These are phyloP conservation scores for Odontomyia ornata DNA, from an alignment of 2,888 invertebrate species.

Conservation along the genomic window DNA sequence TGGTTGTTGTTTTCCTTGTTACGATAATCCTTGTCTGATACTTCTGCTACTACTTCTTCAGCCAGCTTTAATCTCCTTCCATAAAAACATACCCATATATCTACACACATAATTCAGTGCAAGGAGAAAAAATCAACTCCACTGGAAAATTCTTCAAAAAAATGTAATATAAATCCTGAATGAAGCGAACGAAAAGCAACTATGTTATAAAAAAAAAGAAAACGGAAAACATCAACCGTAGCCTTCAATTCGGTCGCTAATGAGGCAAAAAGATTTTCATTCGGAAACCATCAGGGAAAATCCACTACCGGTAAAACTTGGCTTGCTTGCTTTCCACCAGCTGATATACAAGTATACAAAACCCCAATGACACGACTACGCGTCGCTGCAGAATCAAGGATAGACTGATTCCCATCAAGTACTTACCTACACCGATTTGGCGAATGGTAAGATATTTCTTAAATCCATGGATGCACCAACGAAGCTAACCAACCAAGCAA, in stretches of 20 bases:
- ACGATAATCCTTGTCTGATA: conserved; percentile 34
- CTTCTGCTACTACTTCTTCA: conserved; percentile 38
- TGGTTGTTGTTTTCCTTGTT: conserved; percentile 13
- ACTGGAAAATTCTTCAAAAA: conserved; percentile 43
- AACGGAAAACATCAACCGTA: conserved; percentile 29
- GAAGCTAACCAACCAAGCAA: not conserved
- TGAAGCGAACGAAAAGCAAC: conserved; percentile 24
- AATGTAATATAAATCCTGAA: conserved; percentile 43
- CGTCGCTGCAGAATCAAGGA: not conserved
- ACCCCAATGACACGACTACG: conserved; percentile 2
- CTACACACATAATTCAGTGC: conserved; percentile 24
- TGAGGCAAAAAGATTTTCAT: conserved; percentile 51
- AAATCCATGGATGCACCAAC: not conserved
- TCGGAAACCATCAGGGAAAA: conserved; percentile 49
- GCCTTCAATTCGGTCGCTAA: conserved; percentile 51
- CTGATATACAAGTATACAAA: conserved; percentile 12
- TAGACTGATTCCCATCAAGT: not conserved
- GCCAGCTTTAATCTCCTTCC: conserved; percentile 44
- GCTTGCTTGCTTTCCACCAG: not conserved
- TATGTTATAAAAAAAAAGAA: no score
- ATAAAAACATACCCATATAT: conserved; percentile 26
- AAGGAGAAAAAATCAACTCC: conserved; percentile 23
- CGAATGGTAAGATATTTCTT: not conserved
- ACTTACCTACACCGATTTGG: not conserved
- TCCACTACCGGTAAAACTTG: conserved; percentile 43